A percentile compares a stretch with the other conserved stretches of the same genome.
phyloP scores from a whole-genome alignment of 1,140 invertebrate species.

The Hirudo medicinalis region DNA sequence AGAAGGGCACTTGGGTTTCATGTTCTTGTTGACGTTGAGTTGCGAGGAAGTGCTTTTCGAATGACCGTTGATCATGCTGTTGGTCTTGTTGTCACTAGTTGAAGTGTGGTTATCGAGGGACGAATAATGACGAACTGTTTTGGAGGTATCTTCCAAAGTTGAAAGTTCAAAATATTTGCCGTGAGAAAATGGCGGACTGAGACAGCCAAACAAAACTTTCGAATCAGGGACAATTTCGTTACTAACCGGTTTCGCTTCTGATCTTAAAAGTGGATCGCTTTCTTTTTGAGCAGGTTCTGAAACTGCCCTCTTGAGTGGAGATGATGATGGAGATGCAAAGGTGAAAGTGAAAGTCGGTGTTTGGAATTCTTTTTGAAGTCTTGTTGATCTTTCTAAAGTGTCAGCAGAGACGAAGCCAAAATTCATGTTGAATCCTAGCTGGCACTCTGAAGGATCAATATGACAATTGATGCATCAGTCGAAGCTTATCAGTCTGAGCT shows the following conservation, averaged over 20 bases:
- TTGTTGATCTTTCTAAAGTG: neutral
- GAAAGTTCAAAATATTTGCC: conserved; percentile 7
- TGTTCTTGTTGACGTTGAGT: neutral
- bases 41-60: conserved; percentile 4
- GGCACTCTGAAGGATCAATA: too few species aligned
- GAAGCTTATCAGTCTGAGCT: too few species aligned
- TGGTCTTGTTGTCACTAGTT: neutral
- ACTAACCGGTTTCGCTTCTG: neutral
- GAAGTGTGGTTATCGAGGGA: neutral
- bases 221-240: neutral
- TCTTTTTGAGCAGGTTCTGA: conserved; percentile 11
- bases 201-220: neutral
- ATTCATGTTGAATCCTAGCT: too few species aligned
- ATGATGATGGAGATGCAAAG: conserved; percentile 2
- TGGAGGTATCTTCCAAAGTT: neutral
- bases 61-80: neutral
- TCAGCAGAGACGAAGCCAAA: neutral
- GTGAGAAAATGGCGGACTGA: neutral
- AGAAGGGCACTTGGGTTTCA: conserved; percentile 1
- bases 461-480: too few species aligned
- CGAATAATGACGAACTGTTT: neutral
- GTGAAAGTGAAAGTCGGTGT: conserved; percentile 10
- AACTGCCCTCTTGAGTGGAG: conserved; percentile 9
- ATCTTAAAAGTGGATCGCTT: conserved; percentile 8
- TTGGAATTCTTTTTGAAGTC: conserved; percentile 6